Base-by-base conservation (phyloP, 2,888 invertebrate species). In the Monoplex corrugatus region DNA sequence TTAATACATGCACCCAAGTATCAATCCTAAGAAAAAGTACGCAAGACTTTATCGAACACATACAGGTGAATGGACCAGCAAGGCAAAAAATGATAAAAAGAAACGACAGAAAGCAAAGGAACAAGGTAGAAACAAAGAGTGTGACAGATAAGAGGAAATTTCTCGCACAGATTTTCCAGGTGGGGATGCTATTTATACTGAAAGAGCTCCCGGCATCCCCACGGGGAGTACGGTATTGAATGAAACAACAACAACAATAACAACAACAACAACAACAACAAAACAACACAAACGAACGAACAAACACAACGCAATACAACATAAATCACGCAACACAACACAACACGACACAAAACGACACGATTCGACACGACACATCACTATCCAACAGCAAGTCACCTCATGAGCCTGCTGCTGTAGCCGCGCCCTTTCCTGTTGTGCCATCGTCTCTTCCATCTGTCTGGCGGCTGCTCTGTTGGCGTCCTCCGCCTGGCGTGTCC, bases 381-480 rank as follows among this genome's bases (percentile, higher is more conserved):
- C 68, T 19, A 13, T 5, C 68, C 16, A 68, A 28, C n/a, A 19
- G 23, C 1, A 38, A 10, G 75, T 82, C 90, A 94, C 94, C 92
- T 94, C 94, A 87, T 94, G 94, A 3, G 94, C 93, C 85, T 93
- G 93, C 75, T 94, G 94, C 85, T 94, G 92, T 57, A 94, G 89
- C 86, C 92, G 91, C 80, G 94, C 93, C 32, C 93, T 89, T 87
- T 94, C 94, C 44, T 92, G 92, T 89, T 92, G 92, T 13, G 92
- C 90, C 28, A 93, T 91, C 32, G 93, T 92, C 84, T 94, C 93
- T 89, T 95, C 94, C 89, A 94, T 85, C 10, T 92, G 89, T 63
- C 93, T 89, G 80, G 94, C 86, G 38, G 94, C 91, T 68, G 90
- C 90, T 40, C 93, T 91, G 90, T 92, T 92, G 32, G 90, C 92